Evolutionary conservation across 2,113 vertebrate species (phyloP).

Genomic region (Ochotona curzoniae): DNA sequence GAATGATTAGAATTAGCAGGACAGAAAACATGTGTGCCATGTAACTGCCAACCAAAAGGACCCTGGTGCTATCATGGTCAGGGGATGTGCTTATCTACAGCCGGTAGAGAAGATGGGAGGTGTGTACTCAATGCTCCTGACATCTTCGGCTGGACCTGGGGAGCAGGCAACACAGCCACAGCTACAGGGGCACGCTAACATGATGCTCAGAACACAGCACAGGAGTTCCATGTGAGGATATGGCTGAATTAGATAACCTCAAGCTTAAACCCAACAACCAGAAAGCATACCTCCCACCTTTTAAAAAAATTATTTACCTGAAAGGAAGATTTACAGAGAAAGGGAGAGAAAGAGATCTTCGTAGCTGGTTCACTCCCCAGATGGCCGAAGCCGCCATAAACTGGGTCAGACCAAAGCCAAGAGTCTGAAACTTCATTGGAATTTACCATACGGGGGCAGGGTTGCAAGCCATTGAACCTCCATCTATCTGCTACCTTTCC

Average conservation of each 20-base stretch:
- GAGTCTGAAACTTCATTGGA: no score
- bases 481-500: no score
- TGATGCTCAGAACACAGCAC: not conserved
- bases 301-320: no score
- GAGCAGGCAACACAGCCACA: not conserved
- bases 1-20: not conserved
- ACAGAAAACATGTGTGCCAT: rapidly evolving
- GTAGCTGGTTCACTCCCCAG: no score
- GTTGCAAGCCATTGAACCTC: no score
- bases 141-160: not conserved
- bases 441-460: no score
- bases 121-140: no score
- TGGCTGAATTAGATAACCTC: not conserved
- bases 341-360: no score
- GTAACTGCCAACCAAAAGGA: not conserved
- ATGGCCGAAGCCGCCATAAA: no score
- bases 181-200: no score
- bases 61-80: not conserved
- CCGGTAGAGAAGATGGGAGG: not conserved
- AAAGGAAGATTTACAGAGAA: no score
- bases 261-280: not conserved
- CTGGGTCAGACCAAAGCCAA: no score
- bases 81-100: not conserved
- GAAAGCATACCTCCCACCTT: not conserved
- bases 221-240: not conserved